A percentile compares a stretch with the other conserved stretches of the same genome.
These are phyloP conservation scores for Parazoanthus swiftii DNA, from an alignment of 92 coral and sea anemone species.

Conservation along the genomic window DNA sequence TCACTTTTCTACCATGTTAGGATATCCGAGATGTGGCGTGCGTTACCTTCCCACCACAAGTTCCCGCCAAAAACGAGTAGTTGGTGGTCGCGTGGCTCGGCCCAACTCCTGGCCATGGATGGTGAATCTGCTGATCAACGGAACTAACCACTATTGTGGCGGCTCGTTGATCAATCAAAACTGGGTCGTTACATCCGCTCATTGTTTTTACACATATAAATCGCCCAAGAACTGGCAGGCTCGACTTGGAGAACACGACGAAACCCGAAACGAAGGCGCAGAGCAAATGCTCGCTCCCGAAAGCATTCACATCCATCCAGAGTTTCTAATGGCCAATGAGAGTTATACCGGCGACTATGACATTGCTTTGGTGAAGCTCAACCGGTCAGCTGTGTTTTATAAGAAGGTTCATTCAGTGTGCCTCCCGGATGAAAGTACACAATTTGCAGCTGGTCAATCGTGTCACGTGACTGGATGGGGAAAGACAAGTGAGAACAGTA, in stretches of 20 bases:
- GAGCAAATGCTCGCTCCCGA: conserved; percentile 61
- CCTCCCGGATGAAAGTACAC: conserved; percentile 59
- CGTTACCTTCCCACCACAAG: conserved; percentile 46
- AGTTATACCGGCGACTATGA: conserved; percentile 56
- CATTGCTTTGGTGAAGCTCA: conserved; percentile 61
- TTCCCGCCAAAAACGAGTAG: conserved; percentile 50
- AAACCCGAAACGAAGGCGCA: conserved; percentile 51
- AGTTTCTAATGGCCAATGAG: conserved; percentile 16
- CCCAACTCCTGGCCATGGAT: conserved; percentile 57
- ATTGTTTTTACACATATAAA: conserved; percentile 64
- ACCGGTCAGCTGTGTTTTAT: conserved; percentile 58
- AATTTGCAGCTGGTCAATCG: conserved; percentile 42
- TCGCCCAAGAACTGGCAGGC: conserved; percentile 31
- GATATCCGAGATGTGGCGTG: conserved; percentile 62
- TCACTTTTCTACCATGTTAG: not conserved
- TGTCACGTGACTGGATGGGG: conserved; percentile 81
- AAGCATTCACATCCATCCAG: conserved; percentile 54
- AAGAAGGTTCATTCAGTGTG: conserved; percentile 67
- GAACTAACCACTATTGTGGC: conserved; percentile 77
- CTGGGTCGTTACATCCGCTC: conserved; percentile 89
- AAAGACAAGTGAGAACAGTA: conserved; percentile 35
- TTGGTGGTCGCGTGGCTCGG: conserved; percentile 44
- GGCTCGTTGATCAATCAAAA: conserved; percentile 77
- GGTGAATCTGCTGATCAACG: conserved; percentile 49
- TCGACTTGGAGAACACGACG: conserved; percentile 74